phyloP scores from a whole-genome alignment of 2,888 invertebrate species.

The Baccha elongata region DNA sequence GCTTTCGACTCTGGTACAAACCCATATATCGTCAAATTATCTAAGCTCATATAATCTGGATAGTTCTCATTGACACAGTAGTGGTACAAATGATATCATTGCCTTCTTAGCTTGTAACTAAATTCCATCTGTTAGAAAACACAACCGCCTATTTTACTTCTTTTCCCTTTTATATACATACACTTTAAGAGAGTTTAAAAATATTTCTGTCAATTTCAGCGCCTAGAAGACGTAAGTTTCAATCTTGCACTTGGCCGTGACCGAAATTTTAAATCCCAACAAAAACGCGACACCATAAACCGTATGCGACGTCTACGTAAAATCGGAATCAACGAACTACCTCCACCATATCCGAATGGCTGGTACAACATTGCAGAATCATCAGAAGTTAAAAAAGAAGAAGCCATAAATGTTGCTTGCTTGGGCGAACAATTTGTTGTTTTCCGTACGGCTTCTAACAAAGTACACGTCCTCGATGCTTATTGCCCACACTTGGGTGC shows the following conservation, averaged over 20 bases:
- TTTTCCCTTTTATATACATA: too few relatives aligned
- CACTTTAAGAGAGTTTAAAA: too few relatives aligned
- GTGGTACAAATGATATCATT: too few relatives aligned
- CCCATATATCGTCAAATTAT: too few relatives aligned
- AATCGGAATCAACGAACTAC: slow-evolving; percentile 85
- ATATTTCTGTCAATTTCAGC: too few relatives aligned
- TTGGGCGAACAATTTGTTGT: slow-evolving; percentile 89
- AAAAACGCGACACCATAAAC: slow-evolving; percentile 79
- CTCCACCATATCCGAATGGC: slow-evolving; percentile 94
- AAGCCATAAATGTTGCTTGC: slow-evolving; percentile 85
- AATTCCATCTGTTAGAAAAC: too few relatives aligned
- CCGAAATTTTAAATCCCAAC: slow-evolving; percentile 48
- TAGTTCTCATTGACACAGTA: too few relatives aligned
- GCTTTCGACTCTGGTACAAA: too few relatives aligned
- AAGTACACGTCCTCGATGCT: slow-evolving; percentile 89
- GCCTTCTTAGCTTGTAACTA: too few relatives aligned
- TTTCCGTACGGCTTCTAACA: slow-evolving; percentile 86
- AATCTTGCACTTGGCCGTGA: slow-evolving; percentile 56
- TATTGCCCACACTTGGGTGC: slow-evolving; percentile 96
- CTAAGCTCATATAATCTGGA: too few relatives aligned
- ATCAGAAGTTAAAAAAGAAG: slow-evolving; percentile 83
- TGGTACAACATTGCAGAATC: slow-evolving; percentile 93
- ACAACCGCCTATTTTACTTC: too few relatives aligned
- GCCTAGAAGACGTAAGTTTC: slow-evolving; percentile 76
- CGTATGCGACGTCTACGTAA: slow-evolving; percentile 84